Conservation (phyloP, 2,888 invertebrate genomes). For the Magallana nippona region DNA sequence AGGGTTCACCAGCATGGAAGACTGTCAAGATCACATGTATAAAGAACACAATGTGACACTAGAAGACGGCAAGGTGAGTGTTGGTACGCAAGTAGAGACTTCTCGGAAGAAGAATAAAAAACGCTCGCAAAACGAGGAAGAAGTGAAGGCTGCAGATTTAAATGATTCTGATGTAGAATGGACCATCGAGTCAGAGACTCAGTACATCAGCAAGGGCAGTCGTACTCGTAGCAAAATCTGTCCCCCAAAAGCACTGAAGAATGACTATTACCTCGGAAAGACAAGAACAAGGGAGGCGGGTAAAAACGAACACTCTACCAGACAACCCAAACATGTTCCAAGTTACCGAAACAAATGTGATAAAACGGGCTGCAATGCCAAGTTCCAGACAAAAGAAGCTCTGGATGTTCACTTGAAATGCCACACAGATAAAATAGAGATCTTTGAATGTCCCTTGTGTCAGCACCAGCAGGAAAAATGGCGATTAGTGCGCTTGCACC, state of each 20-base stretch:
- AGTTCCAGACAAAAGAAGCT: slow-evolving; percentile 83
- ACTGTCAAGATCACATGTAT: slow-evolving; percentile 78
- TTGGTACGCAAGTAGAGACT: slow-evolving; percentile 73
- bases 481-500: slow-evolving; percentile 85
- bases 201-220: slow-evolving; percentile 57
- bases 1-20: slow-evolving; percentile 76
- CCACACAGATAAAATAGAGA: slow-evolving; percentile 80
- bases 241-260: slow-evolving; percentile 68
- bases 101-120: slow-evolving; percentile 59
- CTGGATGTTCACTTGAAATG: slow-evolving; percentile 85
- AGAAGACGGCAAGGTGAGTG: slow-evolving; percentile 62
- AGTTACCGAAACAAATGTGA: slow-evolving; percentile 60
- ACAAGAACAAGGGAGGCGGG: slow-evolving; percentile 51
- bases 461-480: slow-evolving; percentile 83
- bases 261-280: slow-evolving; percentile 69
- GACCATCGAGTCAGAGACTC: slow-evolving; percentile 57
- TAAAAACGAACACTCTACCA: slow-evolving; percentile 20
- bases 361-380: slow-evolving; percentile 61
- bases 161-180: slow-evolving; percentile 67
- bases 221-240: slow-evolving; percentile 64
- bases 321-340: slow-evolving; percentile 30
- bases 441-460: slow-evolving; percentile 86
- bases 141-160: slow-evolving; percentile 45
- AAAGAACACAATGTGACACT: slow-evolving; percentile 62
- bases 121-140: slow-evolving; percentile 59